Conservation (phyloP, 64 coral and sea anemone species). For the Pocillopora damicornis region DNA sequence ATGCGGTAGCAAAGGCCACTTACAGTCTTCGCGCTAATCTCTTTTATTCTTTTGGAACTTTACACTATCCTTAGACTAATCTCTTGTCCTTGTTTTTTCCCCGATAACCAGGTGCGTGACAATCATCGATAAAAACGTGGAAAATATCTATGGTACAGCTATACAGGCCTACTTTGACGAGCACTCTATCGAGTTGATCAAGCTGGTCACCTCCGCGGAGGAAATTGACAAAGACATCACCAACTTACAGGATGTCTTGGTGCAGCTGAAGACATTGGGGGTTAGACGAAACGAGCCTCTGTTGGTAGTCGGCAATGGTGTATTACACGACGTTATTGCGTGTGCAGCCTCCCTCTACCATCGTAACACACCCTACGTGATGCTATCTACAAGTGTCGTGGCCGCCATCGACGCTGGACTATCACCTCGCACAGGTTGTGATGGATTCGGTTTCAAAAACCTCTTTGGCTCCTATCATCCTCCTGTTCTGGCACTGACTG, state of each 20-base stretch:
- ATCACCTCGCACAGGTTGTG: constrained; percentile 66
- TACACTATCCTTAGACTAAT: too few relatives aligned
- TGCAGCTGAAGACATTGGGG: constrained; percentile 43
- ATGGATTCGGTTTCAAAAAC: constrained; percentile 75
- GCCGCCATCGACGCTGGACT: constrained; percentile 72
- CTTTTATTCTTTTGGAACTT: too few relatives aligned
- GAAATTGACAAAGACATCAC: constrained; percentile 79
- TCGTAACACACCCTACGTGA: constrained; percentile 73
- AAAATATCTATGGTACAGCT: constrained; percentile 51
- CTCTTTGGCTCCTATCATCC: constrained; percentile 77
- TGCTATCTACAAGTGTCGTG: constrained; percentile 63
- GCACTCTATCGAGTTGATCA: constrained; percentile 44
- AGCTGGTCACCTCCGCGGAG: constrained; percentile 48
- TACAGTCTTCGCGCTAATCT: too few relatives aligned
- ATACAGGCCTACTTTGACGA: constrained; percentile 63
- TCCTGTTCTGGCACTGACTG: constrained; percentile 53
- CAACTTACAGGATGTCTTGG: constrained; percentile 64
- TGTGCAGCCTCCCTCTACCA: constrained; percentile 79
- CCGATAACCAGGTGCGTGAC: constrained; percentile 46
- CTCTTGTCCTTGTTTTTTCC: constrained; percentile 48
- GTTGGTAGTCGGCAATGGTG: constrained; percentile 63
- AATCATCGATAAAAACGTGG: constrained; percentile 71
- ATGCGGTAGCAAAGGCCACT: too few relatives aligned
- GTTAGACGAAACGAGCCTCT: constrained; percentile 66
- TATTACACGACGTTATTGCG: constrained; percentile 55